Evolutionary conservation across 2,113 vertebrate species (phyloP).

Genomic region (Hyperopisus bebe): DNA sequence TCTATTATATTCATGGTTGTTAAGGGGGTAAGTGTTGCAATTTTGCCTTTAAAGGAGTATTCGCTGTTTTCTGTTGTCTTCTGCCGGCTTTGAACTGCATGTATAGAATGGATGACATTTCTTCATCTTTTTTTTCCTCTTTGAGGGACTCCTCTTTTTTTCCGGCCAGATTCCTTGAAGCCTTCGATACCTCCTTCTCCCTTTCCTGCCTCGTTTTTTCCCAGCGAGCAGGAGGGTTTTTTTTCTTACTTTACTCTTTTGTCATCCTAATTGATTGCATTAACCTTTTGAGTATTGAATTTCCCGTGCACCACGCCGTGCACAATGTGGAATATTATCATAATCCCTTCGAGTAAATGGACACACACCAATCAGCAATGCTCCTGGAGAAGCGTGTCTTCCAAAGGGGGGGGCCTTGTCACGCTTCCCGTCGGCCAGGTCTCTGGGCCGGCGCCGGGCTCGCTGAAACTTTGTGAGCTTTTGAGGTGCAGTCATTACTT

Average conservation of each 20-base stretch:
- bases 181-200: constrained; percentile 63
- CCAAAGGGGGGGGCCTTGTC: constrained; percentile 67
- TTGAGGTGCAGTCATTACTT: background rate
- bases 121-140: constrained; percentile 39
- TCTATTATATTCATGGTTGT: constrained; percentile 47
- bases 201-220: constrained; percentile 65
- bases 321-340: constrained; percentile 97
- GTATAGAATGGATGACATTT: constrained; percentile 62
- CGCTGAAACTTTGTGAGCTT: constrained; percentile 52
- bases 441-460: constrained; percentile 49
- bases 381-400: constrained; percentile 80
- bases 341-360: constrained; percentile 95
- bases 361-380: constrained; percentile 95
- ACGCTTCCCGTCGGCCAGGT: constrained; percentile 63
- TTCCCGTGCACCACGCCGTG: constrained; percentile 95
- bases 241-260: constrained; percentile 98
- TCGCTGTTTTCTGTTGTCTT: constrained; percentile 29
- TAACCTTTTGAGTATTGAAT: constrained; percentile 99
- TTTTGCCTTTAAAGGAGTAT: constrained; percentile 49
- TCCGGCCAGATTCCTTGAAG: constrained; percentile 59
- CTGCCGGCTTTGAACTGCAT: constrained; percentile 52
- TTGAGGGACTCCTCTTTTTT: constrained; percentile 58
- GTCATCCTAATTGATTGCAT: constrained; percentile 99
- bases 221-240: constrained; percentile 89
- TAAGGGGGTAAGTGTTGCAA: constrained; percentile 50